Conservation (phyloP, 92 coral and sea anemone genomes). For the Bergia puertoricense region DNA sequence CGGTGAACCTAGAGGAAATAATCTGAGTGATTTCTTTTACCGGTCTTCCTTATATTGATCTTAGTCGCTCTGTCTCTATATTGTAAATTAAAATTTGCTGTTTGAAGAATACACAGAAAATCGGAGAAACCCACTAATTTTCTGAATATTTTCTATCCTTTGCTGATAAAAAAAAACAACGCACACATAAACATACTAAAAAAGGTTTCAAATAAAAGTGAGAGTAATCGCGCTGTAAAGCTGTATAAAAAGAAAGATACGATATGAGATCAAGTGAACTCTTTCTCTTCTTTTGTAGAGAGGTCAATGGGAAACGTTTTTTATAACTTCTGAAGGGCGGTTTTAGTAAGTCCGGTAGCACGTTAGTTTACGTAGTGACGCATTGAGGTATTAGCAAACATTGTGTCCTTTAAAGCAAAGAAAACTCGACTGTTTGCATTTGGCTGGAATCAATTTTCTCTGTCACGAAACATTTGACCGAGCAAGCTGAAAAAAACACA, state of each 20-base stretch:
- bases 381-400: constrained; percentile 20
- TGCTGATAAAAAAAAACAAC: not conserved
- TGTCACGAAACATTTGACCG: constrained; percentile 31
- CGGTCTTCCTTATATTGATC: constrained; percentile 52
- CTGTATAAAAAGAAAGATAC: not conserved
- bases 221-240: not conserved
- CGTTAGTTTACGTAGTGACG: constrained; percentile 17
- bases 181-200: not conserved
- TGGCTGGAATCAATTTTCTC: constrained; percentile 15
- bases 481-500: constrained; percentile 34
- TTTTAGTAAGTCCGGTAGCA: constrained; percentile 3
- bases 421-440: constrained; percentile 32
- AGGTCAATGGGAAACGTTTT: constrained; percentile 10
- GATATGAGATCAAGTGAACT: not conserved
- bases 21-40: constrained; percentile 31
- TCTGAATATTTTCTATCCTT: not conserved
- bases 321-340: not conserved
- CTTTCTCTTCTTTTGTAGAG: constrained; percentile 6
- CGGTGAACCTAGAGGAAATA: constrained; percentile 44
- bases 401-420: constrained; percentile 30
- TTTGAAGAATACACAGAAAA: constrained; percentile 4
- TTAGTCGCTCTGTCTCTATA: constrained; percentile 42
- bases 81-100: constrained; percentile 26
- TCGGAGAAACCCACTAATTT: not conserved
- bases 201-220: not conserved